Evolutionary conservation across 2,888 invertebrate species (phyloP), one percentile per base, ranked within the genome.

Genomic region (Dorcus hopei): DNA sequence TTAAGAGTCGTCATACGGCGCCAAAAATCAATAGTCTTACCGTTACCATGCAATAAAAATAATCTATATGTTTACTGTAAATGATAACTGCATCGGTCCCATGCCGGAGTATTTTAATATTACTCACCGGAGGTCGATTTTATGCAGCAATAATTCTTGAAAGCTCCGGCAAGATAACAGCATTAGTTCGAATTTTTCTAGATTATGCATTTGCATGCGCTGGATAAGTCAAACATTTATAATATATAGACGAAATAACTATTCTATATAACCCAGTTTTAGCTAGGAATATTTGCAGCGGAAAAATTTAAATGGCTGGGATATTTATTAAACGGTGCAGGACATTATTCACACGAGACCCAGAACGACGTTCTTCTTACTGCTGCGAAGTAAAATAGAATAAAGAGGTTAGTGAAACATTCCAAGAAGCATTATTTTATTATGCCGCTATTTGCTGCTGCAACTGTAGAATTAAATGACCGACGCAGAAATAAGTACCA

Each of bases 401-500:
- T 33, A 33, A 33, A 33, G 26, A 33, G 26, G 26, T 33, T 33
- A 33, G 26, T 33, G 26, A 33, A 33, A 33, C 26, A 33, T 33
- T 33, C 26, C 26, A 33, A 33, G 26, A 33, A 33, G 26, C 26
- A 33, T 33, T 33, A 33, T 33, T 33, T 33, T 33, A 33, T 33
- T 33, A 33, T 33, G 26, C 26, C 26, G 26, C 26, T 33, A 33
- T 33, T 33, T 33, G 6, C 42, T 9, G 19, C 16, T 11, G 19
- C 45, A 45, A 19, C 16, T 16, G 9, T 11, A 45, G 19, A 45
- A 45, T 45, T 23, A 11, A 9, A 45, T 45, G 14, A 45, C 16
- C 14, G 45, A 23, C 45, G 26, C 23, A 45, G n/a, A 45, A 19
- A 45, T 50, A 56, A 56, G 45, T 50, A 49, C 38, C 42, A 42